phyloP scores from a whole-genome alignment of 1,140 invertebrate species.

The Ceratosolen solmsi region DNA sequence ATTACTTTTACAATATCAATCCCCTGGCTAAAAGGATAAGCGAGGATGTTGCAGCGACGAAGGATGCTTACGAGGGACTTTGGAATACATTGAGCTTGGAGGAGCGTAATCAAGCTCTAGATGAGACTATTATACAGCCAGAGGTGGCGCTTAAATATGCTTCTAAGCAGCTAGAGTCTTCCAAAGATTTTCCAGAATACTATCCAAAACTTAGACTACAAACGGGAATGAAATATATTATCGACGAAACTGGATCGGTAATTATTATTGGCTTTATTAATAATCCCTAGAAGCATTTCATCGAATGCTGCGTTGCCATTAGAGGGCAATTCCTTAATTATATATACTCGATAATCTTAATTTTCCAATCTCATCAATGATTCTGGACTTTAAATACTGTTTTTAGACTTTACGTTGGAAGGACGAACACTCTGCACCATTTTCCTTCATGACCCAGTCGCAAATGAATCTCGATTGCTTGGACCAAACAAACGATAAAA shows the following conservation, averaged over 20 bases:
- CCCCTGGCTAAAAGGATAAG: conserved; percentile 80
- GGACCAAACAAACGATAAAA: conserved; percentile 57
- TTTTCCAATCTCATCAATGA: neutral
- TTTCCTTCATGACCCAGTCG: conserved; percentile 85
- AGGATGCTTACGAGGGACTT: conserved; percentile 80
- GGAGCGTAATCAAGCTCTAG: conserved; percentile 82
- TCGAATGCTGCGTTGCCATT: too few species aligned
- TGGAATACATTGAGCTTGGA: conserved; percentile 80
- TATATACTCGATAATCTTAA: neutral
- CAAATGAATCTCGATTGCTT: conserved; percentile 81
- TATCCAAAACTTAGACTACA: conserved; percentile 73
- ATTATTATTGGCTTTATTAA: neutral
- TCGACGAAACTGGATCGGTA: conserved; percentile 73
- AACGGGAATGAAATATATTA: conserved; percentile 74
- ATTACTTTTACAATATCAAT: conserved; percentile 82
- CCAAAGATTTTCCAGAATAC: conserved; percentile 65
- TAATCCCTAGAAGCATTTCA: too few species aligned
- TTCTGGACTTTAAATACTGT: conserved; percentile 8
- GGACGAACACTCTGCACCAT: conserved; percentile 86
- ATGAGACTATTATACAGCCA: conserved; percentile 84
- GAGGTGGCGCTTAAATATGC: conserved; percentile 81
- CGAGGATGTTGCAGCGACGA: conserved; percentile 79
- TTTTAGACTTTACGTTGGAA: conserved; percentile 75
- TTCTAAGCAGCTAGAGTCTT: conserved; percentile 66
- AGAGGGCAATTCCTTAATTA: conserved; percentile 16